phyloP scores from a whole-genome alignment of 1,140 invertebrate species.

The Hesperophylax magnus region DNA sequence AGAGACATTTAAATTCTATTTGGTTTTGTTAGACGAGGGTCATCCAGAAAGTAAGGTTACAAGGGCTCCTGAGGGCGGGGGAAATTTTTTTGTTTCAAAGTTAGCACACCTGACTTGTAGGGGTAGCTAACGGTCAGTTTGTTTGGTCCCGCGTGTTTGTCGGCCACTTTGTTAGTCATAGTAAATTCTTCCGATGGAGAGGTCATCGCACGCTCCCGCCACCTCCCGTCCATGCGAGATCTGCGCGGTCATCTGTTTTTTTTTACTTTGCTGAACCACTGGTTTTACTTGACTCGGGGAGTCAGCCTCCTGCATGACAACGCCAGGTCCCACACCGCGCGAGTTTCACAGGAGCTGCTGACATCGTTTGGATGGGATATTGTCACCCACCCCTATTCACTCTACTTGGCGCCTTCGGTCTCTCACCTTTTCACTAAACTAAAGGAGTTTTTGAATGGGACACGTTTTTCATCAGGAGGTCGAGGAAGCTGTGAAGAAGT shows the following conservation, averaged over 20 bases:
- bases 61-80: background rate
- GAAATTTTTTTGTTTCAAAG: background rate
- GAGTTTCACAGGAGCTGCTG: slow-evolving; percentile 31
- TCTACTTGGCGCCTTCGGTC: slow-evolving; percentile 10
- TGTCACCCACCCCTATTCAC: slow-evolving; percentile 34
- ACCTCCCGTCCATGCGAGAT: background rate
- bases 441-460: no score
- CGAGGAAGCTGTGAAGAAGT: slow-evolving; percentile 9
- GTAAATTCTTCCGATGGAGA: slow-evolving; percentile 1
- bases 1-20: no score
- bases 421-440: slow-evolving; percentile 16
- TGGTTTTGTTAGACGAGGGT: background rate
- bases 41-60: slow-evolving; percentile 17
- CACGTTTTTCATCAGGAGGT: no score
- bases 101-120: background rate
- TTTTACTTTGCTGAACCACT: background rate
- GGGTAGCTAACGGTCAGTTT: background rate
- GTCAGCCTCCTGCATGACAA: slow-evolving; percentile 2
- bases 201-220: background rate
- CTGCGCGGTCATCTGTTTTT: background rate
- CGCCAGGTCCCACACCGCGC: slow-evolving; percentile 1
- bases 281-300: background rate
- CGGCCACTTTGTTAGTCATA: no score
- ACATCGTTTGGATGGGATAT: slow-evolving; percentile 38
- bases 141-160: slow-evolving; percentile 3